Evolutionary conservation across 2,113 vertebrate genomes (phyloP).

Genomic region (Siniperca chuatsi): DNA sequence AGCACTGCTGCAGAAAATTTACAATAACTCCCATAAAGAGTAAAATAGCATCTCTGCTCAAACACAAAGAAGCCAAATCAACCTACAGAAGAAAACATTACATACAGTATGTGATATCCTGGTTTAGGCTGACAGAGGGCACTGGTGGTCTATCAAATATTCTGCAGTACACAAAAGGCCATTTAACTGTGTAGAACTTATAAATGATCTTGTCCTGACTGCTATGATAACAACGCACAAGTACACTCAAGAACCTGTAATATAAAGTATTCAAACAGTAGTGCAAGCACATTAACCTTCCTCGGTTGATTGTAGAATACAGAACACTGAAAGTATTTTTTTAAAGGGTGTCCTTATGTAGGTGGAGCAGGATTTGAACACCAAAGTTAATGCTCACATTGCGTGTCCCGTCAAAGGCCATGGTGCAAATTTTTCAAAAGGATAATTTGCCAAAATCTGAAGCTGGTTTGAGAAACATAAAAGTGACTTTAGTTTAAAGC

Average conservation of each 20-base stretch:
- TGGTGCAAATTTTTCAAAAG: background rate
- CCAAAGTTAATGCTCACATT: background rate
- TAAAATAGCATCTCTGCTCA: background rate
- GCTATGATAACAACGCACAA: slow-evolving; percentile 7
- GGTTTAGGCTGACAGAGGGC: slow-evolving; percentile 76
- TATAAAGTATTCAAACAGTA: background rate
- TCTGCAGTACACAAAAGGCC: background rate
- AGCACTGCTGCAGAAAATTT: background rate
- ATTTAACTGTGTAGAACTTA: slow-evolving; percentile 19
- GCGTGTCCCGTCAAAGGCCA: background rate
- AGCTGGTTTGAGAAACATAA: background rate
- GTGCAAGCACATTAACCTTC: background rate
- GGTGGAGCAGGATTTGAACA: background rate
- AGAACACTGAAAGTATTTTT: background rate
- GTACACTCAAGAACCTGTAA: slow-evolving; percentile 3
- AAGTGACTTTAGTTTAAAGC: slow-evolving; percentile 12
- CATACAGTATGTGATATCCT: slow-evolving; percentile 31
- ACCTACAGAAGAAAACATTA: background rate
- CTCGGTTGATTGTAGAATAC: background rate
- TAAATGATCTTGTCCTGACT: background rate
- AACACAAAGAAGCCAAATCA: background rate
- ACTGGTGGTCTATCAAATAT: slow-evolving; percentile 73
- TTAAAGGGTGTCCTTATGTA: background rate
- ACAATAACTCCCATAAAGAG: background rate
- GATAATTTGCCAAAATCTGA: slow-evolving; percentile 2